These are phyloP conservation scores for Metopolophium dirhodum DNA, from an alignment of 1,140 invertebrate genomes.

Conservation along the genomic window DNA sequence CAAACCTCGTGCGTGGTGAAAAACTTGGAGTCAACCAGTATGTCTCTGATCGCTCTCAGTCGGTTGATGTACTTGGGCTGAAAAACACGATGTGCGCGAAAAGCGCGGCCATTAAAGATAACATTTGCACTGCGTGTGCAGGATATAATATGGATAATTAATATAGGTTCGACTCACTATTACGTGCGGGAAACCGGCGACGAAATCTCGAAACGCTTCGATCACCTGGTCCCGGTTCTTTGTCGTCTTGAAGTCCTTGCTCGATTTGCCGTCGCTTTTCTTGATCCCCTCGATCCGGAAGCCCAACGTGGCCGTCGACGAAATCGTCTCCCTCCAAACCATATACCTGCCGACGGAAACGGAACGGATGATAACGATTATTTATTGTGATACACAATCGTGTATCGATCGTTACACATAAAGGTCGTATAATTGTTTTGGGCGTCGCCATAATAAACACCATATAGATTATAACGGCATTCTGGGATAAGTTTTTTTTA, in stretches of 20 bases:
- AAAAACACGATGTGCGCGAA: constrained; percentile 61
- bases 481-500: neutral
- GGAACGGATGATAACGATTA: neutral
- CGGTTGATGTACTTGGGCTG: constrained; percentile 84
- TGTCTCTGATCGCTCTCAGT: constrained; percentile 81
- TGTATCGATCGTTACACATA: neutral
- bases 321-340: constrained; percentile 97
- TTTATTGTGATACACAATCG: too few species aligned
- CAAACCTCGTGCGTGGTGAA: constrained; percentile 85
- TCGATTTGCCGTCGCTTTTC: constrained; percentile 83
- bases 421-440: neutral
- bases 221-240: constrained; percentile 82
- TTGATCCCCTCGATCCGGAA: constrained; percentile 97
- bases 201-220: constrained; percentile 82
- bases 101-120: neutral
- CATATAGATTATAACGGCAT: neutral
- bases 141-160: neutral
- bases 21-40: constrained; percentile 83
- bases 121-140: neutral
- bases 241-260: constrained; percentile 97
- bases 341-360: constrained; percentile 72
- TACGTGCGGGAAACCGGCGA: constrained; percentile 77
- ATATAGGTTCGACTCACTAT: constrained; percentile 70
- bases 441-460: neutral
- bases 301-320: constrained; percentile 91